Base-by-base conservation (phyloP, 2,888 invertebrate species). In the Plemyria rubiginata region DNA sequence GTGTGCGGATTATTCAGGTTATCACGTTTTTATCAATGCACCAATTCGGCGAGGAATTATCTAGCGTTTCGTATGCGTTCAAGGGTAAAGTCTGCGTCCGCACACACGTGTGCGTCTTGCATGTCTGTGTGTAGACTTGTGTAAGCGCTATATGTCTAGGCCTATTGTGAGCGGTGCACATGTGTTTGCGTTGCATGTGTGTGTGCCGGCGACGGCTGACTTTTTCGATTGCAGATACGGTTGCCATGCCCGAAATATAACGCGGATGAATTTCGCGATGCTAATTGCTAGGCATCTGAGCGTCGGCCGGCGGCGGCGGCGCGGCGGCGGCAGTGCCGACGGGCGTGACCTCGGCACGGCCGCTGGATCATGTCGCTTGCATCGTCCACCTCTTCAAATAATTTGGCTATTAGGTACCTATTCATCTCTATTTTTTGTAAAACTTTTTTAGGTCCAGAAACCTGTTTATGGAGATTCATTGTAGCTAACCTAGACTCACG, bases 181-280 rank as follows among this genome's bases (percentile, higher is more conserved):
- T 75, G 76, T 82, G 82, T 86, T 50, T 72, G 68, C 59, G 73
- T 67, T 72, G 70, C 71, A 83, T 81, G 79, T 84, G 86, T 68
- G 85, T 84, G 86, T 77, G 88, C 79, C 82, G 79, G 76, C 81
- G 85, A 75, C 84, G 87, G 78, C 83, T 81, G 80, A 86, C 80
- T 87, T 90, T 90, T 90, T 89, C 86, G 86, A 87, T 86, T 88
- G 88, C 86, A 88, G 80, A 88, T 82, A 79, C 79, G 81, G 92
- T 92, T 91, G 86, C 92, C 80, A 92, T 87, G 90, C 89, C 90
- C 88, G 81, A 92, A 92, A 92, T 91, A 89, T 82, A 82, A 82
- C 81, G 78, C 88, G 86, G 84, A 90, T 86, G 85, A 84, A 87
- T 84, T 85, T 86, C 81, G 84, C 80, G 80, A 85, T 84, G 85